Conservation (phyloP, 2,797 vertebrate species). For the Distichodus sexfasciatus region DNA sequence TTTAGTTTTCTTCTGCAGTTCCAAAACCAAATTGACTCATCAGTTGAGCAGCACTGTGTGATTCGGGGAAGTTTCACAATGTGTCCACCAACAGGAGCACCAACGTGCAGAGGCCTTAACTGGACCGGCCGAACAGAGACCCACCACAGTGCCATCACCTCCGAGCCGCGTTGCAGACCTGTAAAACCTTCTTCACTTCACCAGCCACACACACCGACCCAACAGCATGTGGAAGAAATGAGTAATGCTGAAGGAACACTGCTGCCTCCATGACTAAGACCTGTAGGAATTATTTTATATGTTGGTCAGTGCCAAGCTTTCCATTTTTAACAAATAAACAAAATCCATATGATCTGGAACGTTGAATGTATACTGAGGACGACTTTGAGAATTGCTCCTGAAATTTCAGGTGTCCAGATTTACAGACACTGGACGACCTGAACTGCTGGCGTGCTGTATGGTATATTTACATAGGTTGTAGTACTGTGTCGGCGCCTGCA, state of each 20-base stretch:
- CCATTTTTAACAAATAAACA: not conserved
- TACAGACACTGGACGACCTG: too few species aligned
- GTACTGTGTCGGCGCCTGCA: too few species aligned
- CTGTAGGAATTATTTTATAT: too few species aligned
- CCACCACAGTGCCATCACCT: conserved; percentile 30
- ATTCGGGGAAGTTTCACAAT: not conserved
- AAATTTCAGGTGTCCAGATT: not conserved
- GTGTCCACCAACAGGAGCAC: not conserved
- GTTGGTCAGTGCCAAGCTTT: too few species aligned
- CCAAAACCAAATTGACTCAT: too few species aligned
- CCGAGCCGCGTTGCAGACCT: not conserved
- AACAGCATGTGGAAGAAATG: conserved; percentile 35
- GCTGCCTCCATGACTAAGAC: not conserved
- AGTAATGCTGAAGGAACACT: conserved; percentile 15
- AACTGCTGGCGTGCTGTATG: too few species aligned
- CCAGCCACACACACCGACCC: conserved; percentile 12
- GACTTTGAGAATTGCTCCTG: too few species aligned
- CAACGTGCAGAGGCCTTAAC: not conserved
- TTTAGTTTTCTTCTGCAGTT: too few species aligned
- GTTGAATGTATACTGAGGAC: too few species aligned
- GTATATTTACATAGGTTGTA: too few species aligned
- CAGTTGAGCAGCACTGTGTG: not conserved
- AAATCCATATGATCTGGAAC: too few species aligned
- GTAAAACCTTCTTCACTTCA: conserved; percentile 35
- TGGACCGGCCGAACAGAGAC: not conserved